Percentiles rank a stretch among this genome's conserved stretches.
phyloP scores from a whole-genome alignment of 2,113 vertebrate species.

The Conger conger region DNA sequence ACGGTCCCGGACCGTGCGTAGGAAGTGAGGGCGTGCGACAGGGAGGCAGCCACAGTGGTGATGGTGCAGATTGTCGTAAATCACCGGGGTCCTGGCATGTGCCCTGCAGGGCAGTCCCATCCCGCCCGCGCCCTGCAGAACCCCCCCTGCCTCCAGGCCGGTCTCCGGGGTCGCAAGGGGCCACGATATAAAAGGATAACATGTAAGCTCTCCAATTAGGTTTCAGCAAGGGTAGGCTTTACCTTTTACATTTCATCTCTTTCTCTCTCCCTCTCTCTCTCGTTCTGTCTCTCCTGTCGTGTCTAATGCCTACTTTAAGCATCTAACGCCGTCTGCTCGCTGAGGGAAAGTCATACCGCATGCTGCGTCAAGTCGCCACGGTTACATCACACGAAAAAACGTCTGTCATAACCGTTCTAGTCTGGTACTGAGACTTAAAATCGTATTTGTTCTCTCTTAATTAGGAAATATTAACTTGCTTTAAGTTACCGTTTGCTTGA shows the following conservation, averaged over 20 bases:
- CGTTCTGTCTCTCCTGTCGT: too few relatives aligned
- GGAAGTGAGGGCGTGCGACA: background rate
- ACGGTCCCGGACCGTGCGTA: too few relatives aligned
- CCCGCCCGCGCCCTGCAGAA: background rate
- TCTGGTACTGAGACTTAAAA: too few relatives aligned
- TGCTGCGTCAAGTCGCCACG: background rate
- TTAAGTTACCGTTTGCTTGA: too few relatives aligned
- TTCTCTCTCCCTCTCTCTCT: background rate
- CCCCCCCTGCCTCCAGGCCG: background rate
- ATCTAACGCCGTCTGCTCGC: background rate
- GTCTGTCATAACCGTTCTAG: too few relatives aligned
- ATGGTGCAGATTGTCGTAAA: background rate
- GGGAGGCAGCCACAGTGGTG: too few relatives aligned
- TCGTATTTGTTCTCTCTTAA: too few relatives aligned
- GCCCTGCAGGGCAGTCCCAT: too few relatives aligned
- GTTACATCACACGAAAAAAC: background rate
- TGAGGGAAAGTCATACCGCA: background rate
- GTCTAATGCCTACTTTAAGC: background rate
- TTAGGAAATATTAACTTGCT: too few relatives aligned
- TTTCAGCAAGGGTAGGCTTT: slow-evolving; percentile 3
- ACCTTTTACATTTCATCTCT: background rate
- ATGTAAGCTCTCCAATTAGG: background rate
- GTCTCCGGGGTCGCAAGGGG: background rate
- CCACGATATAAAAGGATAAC: background rate
- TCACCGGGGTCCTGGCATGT: background rate